Conservation (phyloP, 2,113 vertebrate genomes). For the Hemibagrus wyckioides region DNA sequence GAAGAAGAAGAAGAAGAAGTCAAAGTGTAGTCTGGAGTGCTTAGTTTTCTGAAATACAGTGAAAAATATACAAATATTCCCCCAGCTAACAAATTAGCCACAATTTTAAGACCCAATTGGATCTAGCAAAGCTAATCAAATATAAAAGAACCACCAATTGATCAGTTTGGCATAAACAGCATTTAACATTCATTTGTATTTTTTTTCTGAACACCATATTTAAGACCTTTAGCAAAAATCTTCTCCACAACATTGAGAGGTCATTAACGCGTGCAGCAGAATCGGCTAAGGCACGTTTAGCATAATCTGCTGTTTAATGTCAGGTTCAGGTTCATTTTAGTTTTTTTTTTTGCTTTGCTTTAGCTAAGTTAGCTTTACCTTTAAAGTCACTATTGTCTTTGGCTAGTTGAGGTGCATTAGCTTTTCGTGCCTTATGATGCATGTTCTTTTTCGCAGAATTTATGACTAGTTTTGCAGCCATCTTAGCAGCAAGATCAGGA, state of each 20-base stretch:
- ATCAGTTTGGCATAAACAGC: neutral
- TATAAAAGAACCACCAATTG: neutral
- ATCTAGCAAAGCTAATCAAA: neutral
- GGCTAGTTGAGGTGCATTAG: neutral
- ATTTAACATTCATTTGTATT: neutral
- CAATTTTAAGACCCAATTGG: neutral
- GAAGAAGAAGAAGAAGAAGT: neutral
- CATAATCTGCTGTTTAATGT: neutral
- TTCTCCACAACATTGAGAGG: neutral
- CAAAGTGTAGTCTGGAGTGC: neutral
- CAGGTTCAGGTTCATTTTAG: neutral
- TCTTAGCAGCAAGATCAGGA: conserved; percentile 64
- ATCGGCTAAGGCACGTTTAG: neutral
- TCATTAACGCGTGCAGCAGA: neutral
- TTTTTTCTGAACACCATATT: neutral
- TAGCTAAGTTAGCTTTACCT: neutral
- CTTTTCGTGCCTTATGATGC: neutral
- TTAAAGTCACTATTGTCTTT: neutral
- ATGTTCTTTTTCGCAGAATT: neutral
- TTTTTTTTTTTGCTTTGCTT: neutral
- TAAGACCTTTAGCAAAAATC: neutral
- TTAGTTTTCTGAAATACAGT: neutral
- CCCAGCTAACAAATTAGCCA: neutral
- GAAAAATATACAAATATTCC: neutral
- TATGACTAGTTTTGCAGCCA: neutral